phyloP scores from a whole-genome alignment of 1,140 invertebrate genomes.

The Plutomurus gul region DNA sequence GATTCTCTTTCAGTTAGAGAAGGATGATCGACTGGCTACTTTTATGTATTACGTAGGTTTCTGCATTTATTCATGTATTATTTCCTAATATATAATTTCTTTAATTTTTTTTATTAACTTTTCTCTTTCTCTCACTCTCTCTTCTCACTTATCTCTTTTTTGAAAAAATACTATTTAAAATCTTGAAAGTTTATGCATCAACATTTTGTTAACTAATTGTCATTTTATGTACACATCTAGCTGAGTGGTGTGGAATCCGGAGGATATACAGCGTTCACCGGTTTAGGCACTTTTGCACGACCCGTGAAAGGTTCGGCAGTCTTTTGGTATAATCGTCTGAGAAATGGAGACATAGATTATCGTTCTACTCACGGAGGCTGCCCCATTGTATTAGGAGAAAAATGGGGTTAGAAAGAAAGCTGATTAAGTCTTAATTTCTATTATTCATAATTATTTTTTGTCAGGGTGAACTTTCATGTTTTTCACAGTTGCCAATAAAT shows the following conservation, averaged over 20 bases:
- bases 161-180: too few species aligned
- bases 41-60: background rate
- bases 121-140: too few species aligned
- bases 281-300: background rate
- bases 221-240: too few species aligned
- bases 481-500: too few species aligned
- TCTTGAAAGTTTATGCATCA: background rate
- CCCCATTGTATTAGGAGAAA: background rate
- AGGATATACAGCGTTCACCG: background rate
- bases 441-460: too few species aligned
- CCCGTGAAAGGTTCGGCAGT: background rate
- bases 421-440: too few species aligned
- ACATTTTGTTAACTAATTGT: background rate
- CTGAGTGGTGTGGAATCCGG: too few species aligned
- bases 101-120: too few species aligned
- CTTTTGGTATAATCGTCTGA: background rate
- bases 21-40: background rate
- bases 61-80: background rate
- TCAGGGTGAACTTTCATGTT: too few species aligned
- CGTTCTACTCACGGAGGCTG: background rate
- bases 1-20: background rate
- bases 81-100: background rate
- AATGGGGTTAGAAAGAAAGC: constrained; percentile 14
- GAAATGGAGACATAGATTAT: background rate
- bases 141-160: too few species aligned